These are phyloP conservation scores for Oryctes rhinoceros DNA, from an alignment of 1,140 invertebrate genomes.

Conservation along the genomic window DNA sequence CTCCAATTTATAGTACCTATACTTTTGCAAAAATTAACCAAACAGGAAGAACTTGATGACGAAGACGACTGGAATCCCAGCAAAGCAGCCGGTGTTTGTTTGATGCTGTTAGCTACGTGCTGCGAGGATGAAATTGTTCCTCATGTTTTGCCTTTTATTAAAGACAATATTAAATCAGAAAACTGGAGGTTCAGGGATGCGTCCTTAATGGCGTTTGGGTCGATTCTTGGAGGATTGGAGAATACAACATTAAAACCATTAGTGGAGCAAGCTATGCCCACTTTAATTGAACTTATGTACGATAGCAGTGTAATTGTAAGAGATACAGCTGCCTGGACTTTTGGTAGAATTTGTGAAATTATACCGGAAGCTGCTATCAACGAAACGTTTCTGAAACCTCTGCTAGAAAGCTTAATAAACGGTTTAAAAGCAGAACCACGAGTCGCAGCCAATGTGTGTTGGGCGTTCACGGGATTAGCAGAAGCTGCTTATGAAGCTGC, in stretches of 20 bases:
- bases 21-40: slow-evolving; percentile 92
- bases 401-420: slow-evolving; percentile 89
- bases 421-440: slow-evolving; percentile 92
- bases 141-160: slow-evolving; percentile 96
- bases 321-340: slow-evolving; percentile 98
- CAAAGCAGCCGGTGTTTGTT: slow-evolving; percentile 98
- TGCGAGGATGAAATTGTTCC: slow-evolving; percentile 98
- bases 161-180: slow-evolving; percentile 90
- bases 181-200: slow-evolving; percentile 98
- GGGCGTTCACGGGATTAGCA: slow-evolving; percentile 95
- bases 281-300: slow-evolving; percentile 92
- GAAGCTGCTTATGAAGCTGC: slow-evolving; percentile 94
- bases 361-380: slow-evolving; percentile 97
- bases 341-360: slow-evolving; percentile 96
- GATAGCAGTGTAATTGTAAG: slow-evolving; percentile 92
- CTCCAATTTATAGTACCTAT: slow-evolving; percentile 95
- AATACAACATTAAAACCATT: slow-evolving; percentile 86
- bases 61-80: slow-evolving; percentile 99
- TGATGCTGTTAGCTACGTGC: slow-evolving; percentile 97
- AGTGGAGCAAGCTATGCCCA: slow-evolving; percentile 96
- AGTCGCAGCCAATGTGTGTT: slow-evolving; percentile 98
- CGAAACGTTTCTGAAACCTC: slow-evolving; percentile 80
- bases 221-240: slow-evolving; percentile 94
- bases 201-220: slow-evolving; percentile 98
- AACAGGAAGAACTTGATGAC: slow-evolving; percentile 93